Evolutionary conservation across 2,113 vertebrate species (phyloP).

Genomic region (Haplotaxodon microlepis): DNA sequence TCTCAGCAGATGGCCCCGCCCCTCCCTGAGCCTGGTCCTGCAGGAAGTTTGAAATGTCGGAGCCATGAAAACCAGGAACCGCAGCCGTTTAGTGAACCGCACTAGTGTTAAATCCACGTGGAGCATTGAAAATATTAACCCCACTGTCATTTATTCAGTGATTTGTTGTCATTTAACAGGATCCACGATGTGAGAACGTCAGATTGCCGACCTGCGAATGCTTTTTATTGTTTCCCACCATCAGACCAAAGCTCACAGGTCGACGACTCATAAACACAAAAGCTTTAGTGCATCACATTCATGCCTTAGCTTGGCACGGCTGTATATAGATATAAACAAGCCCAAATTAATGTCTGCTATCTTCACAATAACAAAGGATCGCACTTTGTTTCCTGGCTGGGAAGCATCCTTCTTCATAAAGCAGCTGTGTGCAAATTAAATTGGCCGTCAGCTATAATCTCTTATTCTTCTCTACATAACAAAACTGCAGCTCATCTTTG

Average conservation of each 20-base stretch:
- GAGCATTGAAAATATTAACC: rapidly evolving
- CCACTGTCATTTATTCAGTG: background rate
- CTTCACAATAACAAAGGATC: background rate
- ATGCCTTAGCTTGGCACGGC: background rate
- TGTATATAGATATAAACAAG: background rate
- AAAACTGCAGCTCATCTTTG: background rate
- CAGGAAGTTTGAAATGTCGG: background rate
- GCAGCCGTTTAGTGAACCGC: background rate
- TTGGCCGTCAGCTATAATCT: background rate
- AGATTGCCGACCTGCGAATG: background rate
- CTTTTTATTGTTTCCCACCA: background rate
- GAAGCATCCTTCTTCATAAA: background rate
- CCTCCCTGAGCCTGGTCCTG: background rate
- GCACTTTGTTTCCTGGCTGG: background rate
- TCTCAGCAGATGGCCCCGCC: background rate
- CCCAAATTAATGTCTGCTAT: background rate
- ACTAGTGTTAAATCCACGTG: background rate
- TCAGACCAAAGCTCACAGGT: background rate
- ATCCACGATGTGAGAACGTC: background rate
- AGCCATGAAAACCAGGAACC: background rate
- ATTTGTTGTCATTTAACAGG: background rate
- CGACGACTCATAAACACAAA: background rate
- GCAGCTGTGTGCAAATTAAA: background rate
- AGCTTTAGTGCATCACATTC: background rate
- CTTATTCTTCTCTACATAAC: background rate